Evolutionary conservation across 2,797 vertebrate species (phyloP).

Genomic region (Masticophis lateralis): DNA sequence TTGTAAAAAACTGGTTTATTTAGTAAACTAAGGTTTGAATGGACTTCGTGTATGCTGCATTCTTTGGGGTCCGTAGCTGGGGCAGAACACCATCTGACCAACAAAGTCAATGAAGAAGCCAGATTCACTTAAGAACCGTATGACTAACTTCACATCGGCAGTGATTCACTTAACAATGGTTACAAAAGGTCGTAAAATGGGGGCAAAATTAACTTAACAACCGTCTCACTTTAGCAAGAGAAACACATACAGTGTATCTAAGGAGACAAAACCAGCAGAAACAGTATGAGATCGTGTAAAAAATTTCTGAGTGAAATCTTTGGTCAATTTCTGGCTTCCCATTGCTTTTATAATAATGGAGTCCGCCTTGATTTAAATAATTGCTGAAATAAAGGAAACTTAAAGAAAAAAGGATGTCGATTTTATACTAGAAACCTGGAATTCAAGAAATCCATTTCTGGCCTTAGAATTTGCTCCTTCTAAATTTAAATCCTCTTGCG

Average conservation of each 20-base stretch:
- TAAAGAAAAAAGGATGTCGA: neutral
- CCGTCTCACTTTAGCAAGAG: neutral
- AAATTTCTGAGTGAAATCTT: neutral
- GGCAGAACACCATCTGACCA: neutral
- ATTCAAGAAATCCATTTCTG: neutral
- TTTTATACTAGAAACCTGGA: neutral
- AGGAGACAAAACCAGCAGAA: neutral
- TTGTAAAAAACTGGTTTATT: too few relatives aligned
- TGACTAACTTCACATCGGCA: too few relatives aligned
- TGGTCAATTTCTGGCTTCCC: neutral
- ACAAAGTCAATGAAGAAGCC: neutral
- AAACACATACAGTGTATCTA: neutral
- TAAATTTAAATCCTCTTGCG: neutral
- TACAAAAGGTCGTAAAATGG: neutral
- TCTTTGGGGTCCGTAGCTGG: too few relatives aligned
- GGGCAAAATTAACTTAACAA: neutral
- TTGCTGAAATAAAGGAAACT: neutral
- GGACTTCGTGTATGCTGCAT: too few relatives aligned
- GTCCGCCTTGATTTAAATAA: neutral
- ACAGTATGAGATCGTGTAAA: neutral
- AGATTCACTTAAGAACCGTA: neutral
- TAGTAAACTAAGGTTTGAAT: too few relatives aligned
- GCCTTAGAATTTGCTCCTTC: neutral
- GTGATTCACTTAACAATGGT: neutral
- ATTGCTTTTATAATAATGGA: neutral